Base-by-base conservation (phyloP, 2,113 vertebrate genomes). In the Grantiella picta region DNA sequence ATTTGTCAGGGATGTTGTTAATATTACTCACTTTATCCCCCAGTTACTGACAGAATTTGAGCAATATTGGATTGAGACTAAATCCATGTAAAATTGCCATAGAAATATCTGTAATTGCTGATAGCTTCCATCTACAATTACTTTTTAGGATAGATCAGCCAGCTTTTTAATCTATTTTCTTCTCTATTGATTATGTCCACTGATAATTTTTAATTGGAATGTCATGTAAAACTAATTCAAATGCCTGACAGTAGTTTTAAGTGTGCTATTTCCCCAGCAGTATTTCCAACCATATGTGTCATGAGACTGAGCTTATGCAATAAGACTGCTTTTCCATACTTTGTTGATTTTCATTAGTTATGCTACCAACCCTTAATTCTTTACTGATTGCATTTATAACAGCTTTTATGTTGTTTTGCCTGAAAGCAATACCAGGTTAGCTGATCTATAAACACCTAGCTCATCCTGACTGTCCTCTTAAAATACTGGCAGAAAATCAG, bases 131-230 rank as follows among this genome's bases (percentile, higher is more conserved):
- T 93, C 89, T 91, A 21, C 75, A 89, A 70, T 92, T 90, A 81
- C 47, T 91, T 93, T 77, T 88, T 35, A 54, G 42, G 40, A 45
- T 61, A 87, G 63, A 85, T 86, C 42, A 78, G 35, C 25, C 35
- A 64, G 52, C 45, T 91, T 86, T 64, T 95, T 75, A 81, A 91
- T 91, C 60, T 86, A n/a, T 81, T 95, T 91, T 89, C 47, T 91
- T 86, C 44, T 64, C 42, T 61, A 40, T 92, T 93, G 88, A 93
- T 94, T 78, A 81, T 8, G 56, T 81, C 60, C 42, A 49, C 78
- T 80, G 87, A 90, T 95, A 89, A 94, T 94, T 95, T 87, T 95
- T 92, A 95, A 79, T 93, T 95, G 78, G 59, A 95, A 89, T 81
- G 76, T 66, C 86, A 83, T 54, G 53, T 95, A 89, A 86, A 92